Evolutionary conservation across 1,140 invertebrate genomes (phyloP).

Genomic region (Camponotus vicinus): DNA sequence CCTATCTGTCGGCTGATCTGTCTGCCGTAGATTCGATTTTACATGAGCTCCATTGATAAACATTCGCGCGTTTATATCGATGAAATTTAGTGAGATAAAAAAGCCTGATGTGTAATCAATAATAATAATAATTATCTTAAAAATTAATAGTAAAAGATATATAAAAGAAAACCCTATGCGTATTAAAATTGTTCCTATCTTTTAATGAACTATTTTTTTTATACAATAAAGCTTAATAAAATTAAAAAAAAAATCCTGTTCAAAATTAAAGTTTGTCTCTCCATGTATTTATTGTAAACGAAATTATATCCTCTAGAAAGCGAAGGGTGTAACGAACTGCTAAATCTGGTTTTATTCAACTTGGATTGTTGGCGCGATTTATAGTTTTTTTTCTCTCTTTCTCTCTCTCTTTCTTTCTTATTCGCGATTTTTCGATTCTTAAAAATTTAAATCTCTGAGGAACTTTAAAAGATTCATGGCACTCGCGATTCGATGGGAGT

Average conservation of each 20-base stretch:
- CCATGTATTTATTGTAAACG: background rate
- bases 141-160: too few species aligned
- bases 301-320: background rate
- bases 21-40: constrained; percentile 8
- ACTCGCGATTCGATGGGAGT: background rate
- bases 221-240: too few species aligned
- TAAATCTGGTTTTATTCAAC: background rate
- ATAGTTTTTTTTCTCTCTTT: too few species aligned
- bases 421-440: background rate
- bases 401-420: background rate
- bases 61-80: background rate
- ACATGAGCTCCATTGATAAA: background rate
- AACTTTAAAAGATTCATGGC: constrained; percentile 22
- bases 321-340: background rate
- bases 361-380: background rate
- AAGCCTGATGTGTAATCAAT: background rate
- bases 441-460: background rate
- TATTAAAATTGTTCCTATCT: too few species aligned
- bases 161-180: too few species aligned
- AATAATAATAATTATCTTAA: background rate
- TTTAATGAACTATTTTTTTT: too few species aligned
- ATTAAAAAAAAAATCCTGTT: too few species aligned
- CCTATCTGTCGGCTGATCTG: background rate
- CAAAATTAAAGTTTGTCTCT: too few species aligned
- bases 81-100: background rate